Evolutionary conservation across 2,888 invertebrate species (phyloP).

Genomic region (Leptinotarsa haldemani): DNA sequence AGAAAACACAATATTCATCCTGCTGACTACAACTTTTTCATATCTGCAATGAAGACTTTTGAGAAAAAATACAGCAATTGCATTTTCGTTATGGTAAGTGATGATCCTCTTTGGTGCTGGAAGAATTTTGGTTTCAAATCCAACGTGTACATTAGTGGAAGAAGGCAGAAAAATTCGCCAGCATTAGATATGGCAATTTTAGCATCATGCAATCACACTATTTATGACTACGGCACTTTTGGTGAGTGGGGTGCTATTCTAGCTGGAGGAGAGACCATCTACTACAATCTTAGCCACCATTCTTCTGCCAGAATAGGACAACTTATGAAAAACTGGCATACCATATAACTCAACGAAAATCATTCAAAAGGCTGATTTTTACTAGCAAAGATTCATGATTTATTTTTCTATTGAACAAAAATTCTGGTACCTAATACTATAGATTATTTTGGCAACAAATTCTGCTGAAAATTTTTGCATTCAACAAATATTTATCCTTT

Average conservation of each 20-base stretch:
- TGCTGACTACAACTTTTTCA: slow-evolving; percentile 64
- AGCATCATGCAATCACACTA: slow-evolving; percentile 68
- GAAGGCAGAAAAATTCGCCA: slow-evolving; percentile 59
- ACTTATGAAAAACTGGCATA: slow-evolving; percentile 66
- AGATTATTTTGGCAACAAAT: slow-evolving; percentile 36
- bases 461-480: slow-evolving; percentile 28
- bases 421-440: slow-evolving; percentile 23
- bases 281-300: slow-evolving; percentile 64
- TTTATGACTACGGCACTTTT: slow-evolving; percentile 69
- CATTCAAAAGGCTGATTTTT: slow-evolving; percentile 44
- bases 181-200: slow-evolving; percentile 67
- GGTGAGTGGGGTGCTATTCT: slow-evolving; percentile 69
- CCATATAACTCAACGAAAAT: slow-evolving; percentile 49
- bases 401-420: slow-evolving; percentile 44
- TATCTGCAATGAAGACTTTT: slow-evolving; percentile 65
- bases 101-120: slow-evolving; percentile 67
- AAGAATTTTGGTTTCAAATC: slow-evolving; percentile 58
- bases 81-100: slow-evolving; percentile 66
- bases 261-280: slow-evolving; percentile 67
- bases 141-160: slow-evolving; percentile 65
- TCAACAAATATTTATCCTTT: slow-evolving; percentile 9
- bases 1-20: slow-evolving; percentile 66
- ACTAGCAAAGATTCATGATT: slow-evolving; percentile 37
- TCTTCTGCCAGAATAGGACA: slow-evolving; percentile 63
- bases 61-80: slow-evolving; percentile 62